Evolutionary conservation across 2,797 vertebrate genomes (phyloP).

Genomic region (Caiman crocodilus): DNA sequence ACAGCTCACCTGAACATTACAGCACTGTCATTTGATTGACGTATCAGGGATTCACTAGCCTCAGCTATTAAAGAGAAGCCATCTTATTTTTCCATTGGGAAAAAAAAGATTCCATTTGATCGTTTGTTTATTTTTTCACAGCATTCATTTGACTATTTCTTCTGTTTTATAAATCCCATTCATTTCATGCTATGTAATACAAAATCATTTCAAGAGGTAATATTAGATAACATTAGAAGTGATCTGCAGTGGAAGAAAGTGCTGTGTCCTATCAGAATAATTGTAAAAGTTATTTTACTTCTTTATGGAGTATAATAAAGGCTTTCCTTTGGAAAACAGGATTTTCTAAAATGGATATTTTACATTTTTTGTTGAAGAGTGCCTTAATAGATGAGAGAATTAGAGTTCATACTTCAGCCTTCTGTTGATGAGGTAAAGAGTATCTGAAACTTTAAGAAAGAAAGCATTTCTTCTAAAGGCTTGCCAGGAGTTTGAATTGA

Average conservation of each 20-base stretch:
- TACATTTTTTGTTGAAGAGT: not conserved
- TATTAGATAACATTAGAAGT: not conserved
- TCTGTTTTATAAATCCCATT: not conserved
- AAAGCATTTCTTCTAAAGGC: conserved; percentile 32
- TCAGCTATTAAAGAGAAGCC: not conserved
- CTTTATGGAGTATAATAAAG: not conserved
- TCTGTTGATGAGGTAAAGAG: not conserved
- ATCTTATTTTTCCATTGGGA: not conserved
- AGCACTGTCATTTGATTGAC: conserved; percentile 5
- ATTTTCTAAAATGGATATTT: not conserved
- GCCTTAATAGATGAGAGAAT: not conserved
- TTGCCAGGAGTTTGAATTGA: conserved; percentile 57
- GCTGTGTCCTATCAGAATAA: not conserved
- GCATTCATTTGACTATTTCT: not conserved
- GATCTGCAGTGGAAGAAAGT: not conserved
- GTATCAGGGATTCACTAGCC: conserved; percentile 43
- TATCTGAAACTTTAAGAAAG: conserved; percentile 33
- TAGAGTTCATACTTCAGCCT: not conserved
- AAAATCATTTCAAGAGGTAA: not conserved
- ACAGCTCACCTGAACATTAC: conserved; percentile 34
- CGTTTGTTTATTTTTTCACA: conserved; percentile 19
- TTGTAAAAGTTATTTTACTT: not conserved
- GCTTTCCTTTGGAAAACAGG: not conserved
- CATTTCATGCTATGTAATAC: not conserved
- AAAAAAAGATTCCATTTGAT: not conserved